Percentiles rank a stretch among this genome's conserved stretches.
Evolutionary conservation across 1,140 invertebrate genomes (phyloP).

Genomic region (roundworm (Caenorhabditis elegans)): WBcel235 BX284602.5:10498001-10498500

Average conservation of each 20-base stretch:
- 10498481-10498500: too few relatives aligned
- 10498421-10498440: background rate
- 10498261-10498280: conserved; percentile 62
- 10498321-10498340: conserved; percentile 56
- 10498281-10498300: conserved; percentile 52
- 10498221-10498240: conserved; percentile 54
- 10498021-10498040: background rate
- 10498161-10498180: conserved; percentile 16
- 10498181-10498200: too few relatives aligned
- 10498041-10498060: conserved; percentile 11
- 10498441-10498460: background rate
- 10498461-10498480: background rate
- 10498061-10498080: background rate
- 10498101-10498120: conserved; percentile 10
- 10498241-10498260: conserved; percentile 58
- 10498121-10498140: background rate
- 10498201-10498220: conserved; percentile 50
- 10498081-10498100: background rate
- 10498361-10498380: conserved; percentile 24
- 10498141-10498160: conserved; percentile 16
- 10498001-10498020: conserved; percentile 50
- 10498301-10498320: conserved; percentile 61
- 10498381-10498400: background rate
- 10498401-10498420: background rate
- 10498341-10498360: conserved; percentile 50